Base-by-base conservation (phyloP, 1,140 invertebrate species). In the Whitmania pigra region DNA sequence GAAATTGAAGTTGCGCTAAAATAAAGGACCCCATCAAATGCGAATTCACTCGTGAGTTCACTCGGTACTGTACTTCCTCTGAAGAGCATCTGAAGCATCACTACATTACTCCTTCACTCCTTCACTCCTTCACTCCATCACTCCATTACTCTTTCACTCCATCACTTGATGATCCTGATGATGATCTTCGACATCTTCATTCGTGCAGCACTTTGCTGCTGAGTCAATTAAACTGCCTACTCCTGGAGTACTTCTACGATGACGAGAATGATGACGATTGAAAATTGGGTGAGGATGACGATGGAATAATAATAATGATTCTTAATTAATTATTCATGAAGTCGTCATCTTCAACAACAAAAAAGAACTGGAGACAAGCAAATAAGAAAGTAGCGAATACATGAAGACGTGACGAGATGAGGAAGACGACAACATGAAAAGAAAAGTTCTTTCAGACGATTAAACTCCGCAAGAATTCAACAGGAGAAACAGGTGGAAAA, bases 141-240 rank as follows among this genome's bases (percentile, higher is more conserved):
- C 31, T 36, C 31, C 31, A 36, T 36, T 6, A 36, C 6, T n/a
- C 11, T 25, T n/a, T n/a, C n/a, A n/a, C n/a, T n/a, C n/a, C n/a
- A n/a, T n/a, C 22, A 63, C 6, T 25, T 63, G 57, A 63, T 63
- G 57, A 63, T 63, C 22, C 6, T 57, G 54, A 57, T 57, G 25
- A 57, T 57, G 54, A 57, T 57, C 20, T n/a, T 57, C 7, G 3
- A 0, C 22, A 63, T 63, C 22, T 7, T 18, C 9, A 5, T 17
- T 5, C 9, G 22, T 13, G 29, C 0, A 31, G 29, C 29, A 63
- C 29, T 63, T 31, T 63, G 57, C 22, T 63, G 57, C 57, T 63
- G 20, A 63, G 22, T 22, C 22, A 25, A 63, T 25, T 63, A 31
- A 63, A 25, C 57, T 49, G 43, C 43, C 9, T 17, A 49, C 43